Conservation (phyloP, 2,797 vertebrate species). For the Tiaroga cobitis region DNA sequence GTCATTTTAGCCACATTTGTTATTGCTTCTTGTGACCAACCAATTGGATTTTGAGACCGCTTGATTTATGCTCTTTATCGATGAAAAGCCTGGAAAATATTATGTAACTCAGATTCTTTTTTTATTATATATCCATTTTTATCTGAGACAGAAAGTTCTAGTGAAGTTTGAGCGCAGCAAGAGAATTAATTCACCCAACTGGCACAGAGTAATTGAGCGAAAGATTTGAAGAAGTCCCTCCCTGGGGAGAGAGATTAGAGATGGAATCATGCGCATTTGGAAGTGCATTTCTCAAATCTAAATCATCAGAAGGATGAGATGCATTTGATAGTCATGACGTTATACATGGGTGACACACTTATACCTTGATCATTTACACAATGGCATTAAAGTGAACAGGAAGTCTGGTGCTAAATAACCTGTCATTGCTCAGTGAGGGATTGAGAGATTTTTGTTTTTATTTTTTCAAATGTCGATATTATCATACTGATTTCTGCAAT, state of each 20-base stretch:
- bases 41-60: background rate
- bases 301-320: background rate
- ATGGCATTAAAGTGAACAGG: background rate
- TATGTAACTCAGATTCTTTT: background rate
- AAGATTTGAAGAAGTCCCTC: constrained; percentile 34
- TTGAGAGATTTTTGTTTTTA: background rate
- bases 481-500: background rate
- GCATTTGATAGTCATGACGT: constrained; percentile 5
- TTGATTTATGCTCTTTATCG: background rate
- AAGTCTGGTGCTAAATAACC: background rate
- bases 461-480: background rate
- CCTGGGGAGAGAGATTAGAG: constrained; percentile 25
- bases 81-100: background rate
- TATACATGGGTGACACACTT: background rate
- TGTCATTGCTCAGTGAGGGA: background rate
- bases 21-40: background rate
- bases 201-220: constrained; percentile 16
- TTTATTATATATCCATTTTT: constrained; percentile 16
- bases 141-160: constrained; percentile 29
- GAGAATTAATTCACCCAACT: constrained; percentile 18
- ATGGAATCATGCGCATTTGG: constrained; percentile 11
- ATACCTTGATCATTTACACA: background rate
- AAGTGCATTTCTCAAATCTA: background rate
- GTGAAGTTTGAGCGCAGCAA: constrained; percentile 12
- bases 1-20: constrained; percentile 9